Evolutionary conservation across 2,888 invertebrate genomes (phyloP), one percentile per base, ranked within the genome.

Genomic region (Papilio protenor): DNA sequence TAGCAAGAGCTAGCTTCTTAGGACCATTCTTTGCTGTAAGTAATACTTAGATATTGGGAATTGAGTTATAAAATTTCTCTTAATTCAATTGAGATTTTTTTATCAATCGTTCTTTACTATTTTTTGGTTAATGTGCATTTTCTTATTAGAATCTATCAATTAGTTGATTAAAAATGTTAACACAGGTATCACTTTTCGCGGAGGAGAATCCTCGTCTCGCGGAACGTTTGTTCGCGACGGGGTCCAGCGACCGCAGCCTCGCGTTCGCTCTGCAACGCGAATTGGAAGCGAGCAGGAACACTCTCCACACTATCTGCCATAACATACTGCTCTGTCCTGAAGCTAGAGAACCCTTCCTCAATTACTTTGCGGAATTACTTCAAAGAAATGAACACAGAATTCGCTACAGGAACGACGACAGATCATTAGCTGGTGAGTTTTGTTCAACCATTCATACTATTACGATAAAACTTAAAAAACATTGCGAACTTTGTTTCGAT

Each of bases 181-280:
- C 6, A 6, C 86, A 94, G 94, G 91, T 94, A 85, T 99, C 99
- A 0, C 96, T 99, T 2, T 98, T 99, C 90, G 98, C 98, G 57
- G 99, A 99, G 87, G 99, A 99, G 89, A 98, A 98, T 89, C 97
- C 97, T 0, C 96, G 97, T 82, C 96, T 98, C n/a, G 98, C 98
- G 0, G 98, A 98, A 84, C 97, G 94, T 1, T 85, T 95, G 78
- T 95, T 93, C 91, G 92, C 94, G 55, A 95, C 95, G 1, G 96
- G 96, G 79, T 92, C 95, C 0, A 90, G 95, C 52, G 97, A 97
- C 87, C 96, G 96, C 81, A 96, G 96, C 79, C 93, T 97, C 75
- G 96, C 96, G 81, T 95, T 96, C 82, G 96, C 97, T 0, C 88
- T 98, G 59, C 97, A 97, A 84, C 96, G 97, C 86, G 97, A 98